Base-by-base conservation (phyloP, 2,888 invertebrate species). In the Myathropa florea region DNA sequence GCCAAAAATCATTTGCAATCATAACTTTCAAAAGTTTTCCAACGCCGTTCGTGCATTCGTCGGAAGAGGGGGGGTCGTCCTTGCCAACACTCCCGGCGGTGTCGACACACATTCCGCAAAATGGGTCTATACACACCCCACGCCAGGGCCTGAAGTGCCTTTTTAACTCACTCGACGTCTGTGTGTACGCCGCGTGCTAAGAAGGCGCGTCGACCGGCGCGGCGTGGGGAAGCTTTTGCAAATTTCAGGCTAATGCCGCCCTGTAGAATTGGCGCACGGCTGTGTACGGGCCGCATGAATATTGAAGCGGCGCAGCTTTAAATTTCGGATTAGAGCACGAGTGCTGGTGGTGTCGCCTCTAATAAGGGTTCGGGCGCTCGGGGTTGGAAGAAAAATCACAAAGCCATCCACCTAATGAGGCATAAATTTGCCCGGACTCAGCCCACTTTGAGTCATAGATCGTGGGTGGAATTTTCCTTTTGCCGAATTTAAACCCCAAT, bases 1-100 rank as follows among this genome's bases (percentile, higher is more conserved):
- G 24, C 18, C 36, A 67, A 84, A 85, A 77, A 85, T 70, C 72
- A 77, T 85, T 85, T 64, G 21, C 77, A 85, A 73, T 81, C 72
- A 78, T 85, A 85, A 82, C 68, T 85, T 70, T 64, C 68, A 75
- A 73, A 71, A 65, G 65, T 71, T 68, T 70, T 26, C 63, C 59
- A 64, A 57, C 57, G 53, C 60, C 71, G 63, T 61, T 64, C 39
- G 63, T 73, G 70, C 28, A 53, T 36, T 53, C 67, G n/a, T 18
- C 18, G 4, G 1, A 63, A 78, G 64, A 61, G n/a, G 14, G 46
- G 36, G 55, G 26, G 12, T 26, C 26, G 24, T 64, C 67, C 33
- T 7, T 46, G 26, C 39, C 7, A 67, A 28, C n/a, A n/a, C n/a
- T n/a, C n/a, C n/a, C 26, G 21, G 75, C 28, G 81, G 68, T 68